A percentile compares a stretch with the other conserved stretches of the same genome.
Evolutionary conservation across 1,140 invertebrate species (phyloP).

Genomic region (Pseudachorutes palmiensis): DNA sequence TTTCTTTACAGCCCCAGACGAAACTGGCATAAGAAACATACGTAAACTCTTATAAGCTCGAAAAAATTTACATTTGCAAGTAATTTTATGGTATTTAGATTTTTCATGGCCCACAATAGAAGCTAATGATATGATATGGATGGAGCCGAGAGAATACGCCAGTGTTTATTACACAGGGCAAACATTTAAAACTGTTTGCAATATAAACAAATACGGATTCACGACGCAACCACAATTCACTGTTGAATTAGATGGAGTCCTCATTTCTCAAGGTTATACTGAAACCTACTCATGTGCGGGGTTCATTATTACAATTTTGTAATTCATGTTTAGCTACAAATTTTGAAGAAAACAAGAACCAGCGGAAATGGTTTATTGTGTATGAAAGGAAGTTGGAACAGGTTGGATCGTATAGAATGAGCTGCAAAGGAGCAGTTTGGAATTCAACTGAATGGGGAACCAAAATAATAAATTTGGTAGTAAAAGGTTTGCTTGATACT

Average conservation of each 20-base stretch:
- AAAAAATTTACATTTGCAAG: not conserved
- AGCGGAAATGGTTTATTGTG: not conserved
- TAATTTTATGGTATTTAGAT: not conserved
- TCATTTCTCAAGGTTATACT: too few relatives aligned
- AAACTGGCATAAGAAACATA: not conserved
- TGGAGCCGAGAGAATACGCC: not conserved
- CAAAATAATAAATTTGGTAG: not conserved
- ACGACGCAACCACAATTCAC: not conserved
- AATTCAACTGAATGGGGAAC: constrained; percentile 25
- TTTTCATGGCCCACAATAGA: constrained; percentile 1
- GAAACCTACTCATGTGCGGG: too few relatives aligned
- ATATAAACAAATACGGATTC: constrained; percentile 2
- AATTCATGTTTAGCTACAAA: too few relatives aligned
- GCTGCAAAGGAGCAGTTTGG: constrained; percentile 21
- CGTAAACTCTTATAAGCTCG: too few relatives aligned
- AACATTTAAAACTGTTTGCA: not conserved
- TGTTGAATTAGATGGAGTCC: too few relatives aligned
- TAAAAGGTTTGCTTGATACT: constrained; percentile 15
- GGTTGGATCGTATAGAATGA: constrained; percentile 10
- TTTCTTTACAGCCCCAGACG: not conserved
- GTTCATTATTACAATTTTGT: too few relatives aligned
- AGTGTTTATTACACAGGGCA: not conserved
- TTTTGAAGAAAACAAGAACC: too few relatives aligned
- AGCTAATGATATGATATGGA: constrained; percentile 10
- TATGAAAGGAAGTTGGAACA: not conserved